Base-by-base conservation (phyloP, 2,113 vertebrate genomes). In the Apistogramma diplotaenia region DNA sequence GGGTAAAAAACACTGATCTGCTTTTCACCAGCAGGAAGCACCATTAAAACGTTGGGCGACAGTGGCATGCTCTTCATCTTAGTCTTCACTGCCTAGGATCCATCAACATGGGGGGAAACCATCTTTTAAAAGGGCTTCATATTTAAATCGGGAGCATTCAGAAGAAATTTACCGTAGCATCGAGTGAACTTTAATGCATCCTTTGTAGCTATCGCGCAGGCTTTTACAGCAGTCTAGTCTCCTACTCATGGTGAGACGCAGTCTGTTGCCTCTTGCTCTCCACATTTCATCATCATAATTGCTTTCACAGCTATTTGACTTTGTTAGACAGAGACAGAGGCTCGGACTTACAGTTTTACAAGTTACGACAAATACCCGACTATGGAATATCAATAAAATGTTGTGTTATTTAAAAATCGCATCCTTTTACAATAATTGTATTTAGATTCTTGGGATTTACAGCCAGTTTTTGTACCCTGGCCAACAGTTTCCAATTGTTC, bases 161-260 rank as follows among this genome's bases (percentile, higher is more conserved):
- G 53, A 33, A 56, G 57, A 73, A 71, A 81, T 88, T 84, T 71
- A 62, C 19, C 12, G 76, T 1, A 2, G 70, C 89, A 93, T 91
- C 81, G 1, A 78, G 78, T 92, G 79, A 13, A 76, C 79, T 81
- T 81, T 87, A 88, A 92, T 90, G 81, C 73, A 82, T 87, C 85
- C 89, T 67, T 56, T 56, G 58, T 79, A 85, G 86, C 82, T 75
- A 86, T 92, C 82, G 82, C 25, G 33, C 33, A 0, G 21, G 73
- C 74, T 81, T 93, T 93, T 92, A 91, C 87, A 87, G n/a, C 60
- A 79, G 62, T 35, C 10, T 27, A 19, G 18, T 81, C 81, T 76
- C 37, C 60, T 61, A 6, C 65, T 78, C 9, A 13, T 65, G 56
- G 57, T 81, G 86, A 78, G 4, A 23, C 82, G 0, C 85, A 71